These are phyloP conservation scores for Clarias batrachus DNA, from an alignment of 2,113 vertebrate genomes.

Conservation along the genomic window DNA sequence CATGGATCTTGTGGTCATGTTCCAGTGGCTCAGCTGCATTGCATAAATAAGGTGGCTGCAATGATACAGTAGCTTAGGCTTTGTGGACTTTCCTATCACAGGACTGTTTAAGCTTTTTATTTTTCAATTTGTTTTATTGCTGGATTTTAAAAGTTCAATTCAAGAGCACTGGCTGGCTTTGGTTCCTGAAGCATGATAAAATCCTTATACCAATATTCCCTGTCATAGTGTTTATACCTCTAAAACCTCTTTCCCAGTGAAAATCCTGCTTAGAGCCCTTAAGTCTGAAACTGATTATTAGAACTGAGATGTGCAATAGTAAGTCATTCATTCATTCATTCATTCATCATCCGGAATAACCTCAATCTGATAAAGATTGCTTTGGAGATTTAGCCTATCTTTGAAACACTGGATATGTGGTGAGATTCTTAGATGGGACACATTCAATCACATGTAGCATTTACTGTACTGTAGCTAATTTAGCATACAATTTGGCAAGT, in stretches of 20 bases:
- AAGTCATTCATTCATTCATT: conserved; percentile 7
- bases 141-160: conserved; percentile 47
- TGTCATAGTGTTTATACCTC: conserved; percentile 39
- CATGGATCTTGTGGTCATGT: conserved; percentile 10
- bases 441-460: background rate
- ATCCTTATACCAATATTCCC: conserved; percentile 37
- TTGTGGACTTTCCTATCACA: conserved; percentile 53
- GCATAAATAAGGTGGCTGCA: conserved; percentile 18
- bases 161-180: conserved; percentile 40
- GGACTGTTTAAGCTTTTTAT: conserved; percentile 49
- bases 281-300: conserved; percentile 33
- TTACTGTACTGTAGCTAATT: background rate
- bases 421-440: background rate
- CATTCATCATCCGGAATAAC: too few relatives aligned
- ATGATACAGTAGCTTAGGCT: conserved; percentile 39
- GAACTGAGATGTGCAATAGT: conserved; percentile 3
- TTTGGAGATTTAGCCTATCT: fast-evolving
- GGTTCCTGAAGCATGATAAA: conserved; percentile 37
- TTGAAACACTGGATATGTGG: background rate
- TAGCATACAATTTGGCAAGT: background rate
- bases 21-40: conserved; percentile 4
- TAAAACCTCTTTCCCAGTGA: conserved; percentile 24
- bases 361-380: background rate
- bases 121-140: conserved; percentile 57
- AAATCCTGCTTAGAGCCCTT: conserved; percentile 9